Base-by-base conservation (phyloP, 2,113 vertebrate genomes). In the Irena cyanogastra region DNA sequence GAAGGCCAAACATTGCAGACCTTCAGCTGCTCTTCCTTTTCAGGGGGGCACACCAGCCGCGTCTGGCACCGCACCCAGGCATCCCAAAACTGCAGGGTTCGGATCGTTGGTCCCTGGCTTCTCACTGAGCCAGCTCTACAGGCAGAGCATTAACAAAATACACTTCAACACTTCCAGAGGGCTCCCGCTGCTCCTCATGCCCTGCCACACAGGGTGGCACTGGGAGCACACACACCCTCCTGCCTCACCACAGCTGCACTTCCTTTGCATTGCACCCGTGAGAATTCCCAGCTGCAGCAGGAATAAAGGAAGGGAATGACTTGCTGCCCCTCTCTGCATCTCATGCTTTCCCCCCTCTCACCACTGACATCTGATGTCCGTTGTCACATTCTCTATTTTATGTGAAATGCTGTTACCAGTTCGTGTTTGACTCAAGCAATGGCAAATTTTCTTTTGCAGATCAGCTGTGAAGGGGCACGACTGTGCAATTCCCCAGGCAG, bases 401-500 rank as follows among this genome's bases (percentile, higher is more conserved):
- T 37, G 93, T 89, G 95, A 94, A 91, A 95, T 14, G 92, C 85
- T 93, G 95, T 95, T 95, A 91, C 95, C 41, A 76, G 82, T 45
- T 87, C 64, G 20, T 93, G 93, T 92, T 91, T 87, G 87, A 93
- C 91, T 96, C 78, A 1, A 93, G 66, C 16, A 74, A 89, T 21
- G 33, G 91, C 95, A 95, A 96, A 95, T 94, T 80, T 74, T 24
- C 87, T 52, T 81, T 77, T 94, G 95, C 95, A 93, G 91, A 87
- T 97, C 95, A 95, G 94, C 94, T 96, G 96, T 11, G 87, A 95
- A 96, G 87, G 96, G 93, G 83, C 93, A 87, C 1, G 33, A 91
- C 95, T 35, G 19, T 92, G 94, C 89, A 77, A 94, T 96, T 96
- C 91, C 83, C 92, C 89, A 83, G 87, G 92, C 87, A 86, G 92